Percentiles rank a stretch among this genome's conserved stretches.
These are phyloP conservation scores for Helicorthomorpha holstii DNA, from an alignment of 1,140 invertebrate genomes.

Conservation along the genomic window DNA sequence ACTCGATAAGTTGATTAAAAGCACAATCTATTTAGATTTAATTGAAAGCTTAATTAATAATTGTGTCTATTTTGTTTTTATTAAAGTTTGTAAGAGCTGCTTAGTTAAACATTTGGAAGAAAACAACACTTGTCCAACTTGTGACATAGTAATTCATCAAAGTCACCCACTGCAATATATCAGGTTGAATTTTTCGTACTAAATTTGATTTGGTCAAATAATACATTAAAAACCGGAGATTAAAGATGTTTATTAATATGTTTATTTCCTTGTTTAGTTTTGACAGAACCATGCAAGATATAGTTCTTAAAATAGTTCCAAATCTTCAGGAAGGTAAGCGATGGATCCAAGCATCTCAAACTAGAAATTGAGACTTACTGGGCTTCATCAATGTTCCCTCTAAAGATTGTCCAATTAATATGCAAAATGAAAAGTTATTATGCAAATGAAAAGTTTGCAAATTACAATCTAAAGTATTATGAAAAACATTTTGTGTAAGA, in stretches of 20 bases:
- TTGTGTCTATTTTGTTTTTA: conserved; percentile 11
- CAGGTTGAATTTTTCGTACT: conserved; percentile 25
- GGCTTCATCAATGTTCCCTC: too few species aligned
- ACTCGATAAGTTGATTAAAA: neutral
- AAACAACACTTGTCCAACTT: conserved; percentile 92
- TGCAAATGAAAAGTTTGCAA: too few species aligned
- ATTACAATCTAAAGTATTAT: too few species aligned
- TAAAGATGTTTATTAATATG: neutral
- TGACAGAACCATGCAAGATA: conserved; percentile 96
- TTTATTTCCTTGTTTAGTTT: conserved; percentile 34
- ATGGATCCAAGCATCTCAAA: too few species aligned
- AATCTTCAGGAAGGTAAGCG: conserved; percentile 72
- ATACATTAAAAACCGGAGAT: too few species aligned
- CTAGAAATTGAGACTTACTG: too few species aligned
- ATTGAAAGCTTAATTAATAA: neutral
- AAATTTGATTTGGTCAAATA: too few species aligned
- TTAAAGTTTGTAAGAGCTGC: conserved; percentile 90
- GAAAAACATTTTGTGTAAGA: too few species aligned
- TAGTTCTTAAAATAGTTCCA: conserved; percentile 92
- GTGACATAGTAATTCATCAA: conserved; percentile 91
- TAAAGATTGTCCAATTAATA: too few species aligned
- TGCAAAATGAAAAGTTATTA: too few species aligned
- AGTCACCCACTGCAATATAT: conserved; percentile 93
- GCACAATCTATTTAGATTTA: neutral
- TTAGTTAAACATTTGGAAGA: conserved; percentile 93